phyloP scores from a whole-genome alignment of 2,797 vertebrate species.

The Chrosomus eos region DNA sequence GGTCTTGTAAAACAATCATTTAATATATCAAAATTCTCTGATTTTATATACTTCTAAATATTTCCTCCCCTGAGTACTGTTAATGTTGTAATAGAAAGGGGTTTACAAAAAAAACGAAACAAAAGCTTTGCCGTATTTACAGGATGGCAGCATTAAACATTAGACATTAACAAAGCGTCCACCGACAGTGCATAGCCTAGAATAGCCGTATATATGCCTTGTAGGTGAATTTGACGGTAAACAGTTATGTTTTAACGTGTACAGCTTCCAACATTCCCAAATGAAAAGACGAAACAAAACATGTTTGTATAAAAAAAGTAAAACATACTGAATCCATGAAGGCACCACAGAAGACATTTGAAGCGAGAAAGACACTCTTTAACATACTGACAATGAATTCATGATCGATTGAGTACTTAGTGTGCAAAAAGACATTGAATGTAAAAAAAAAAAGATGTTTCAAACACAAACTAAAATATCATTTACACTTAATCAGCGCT shows the following conservation, averaged over 20 bases:
- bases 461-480: not conserved
- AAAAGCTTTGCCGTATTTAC: conserved; percentile 37
- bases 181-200: conserved; percentile 37
- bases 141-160: conserved; percentile 36
- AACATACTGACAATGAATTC: conserved; percentile 5
- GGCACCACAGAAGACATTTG: conserved; percentile 75
- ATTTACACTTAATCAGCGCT: not conserved
- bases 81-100: conserved; percentile 22
- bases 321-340: conserved; percentile 70
- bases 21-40: conserved; percentile 28
- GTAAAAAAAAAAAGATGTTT: not conserved
- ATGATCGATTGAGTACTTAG: conserved; percentile 13
- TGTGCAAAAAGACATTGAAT: conserved; percentile 7
- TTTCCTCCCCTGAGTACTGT: conserved; percentile 57
- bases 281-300: not conserved
- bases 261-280: conserved; percentile 45
- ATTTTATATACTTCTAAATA: conserved; percentile 3
- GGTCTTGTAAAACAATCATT: conserved; percentile 23
- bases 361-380: conserved; percentile 26
- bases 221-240: conserved; percentile 22
- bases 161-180: conserved; percentile 11
- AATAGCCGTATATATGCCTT: not conserved
- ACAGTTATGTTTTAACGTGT: conserved; percentile 29
- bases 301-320: conserved; percentile 47
- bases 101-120: conserved; percentile 39